phyloP scores from a whole-genome alignment of 2,888 invertebrate genomes.

The Parnassius orleans region DNA sequence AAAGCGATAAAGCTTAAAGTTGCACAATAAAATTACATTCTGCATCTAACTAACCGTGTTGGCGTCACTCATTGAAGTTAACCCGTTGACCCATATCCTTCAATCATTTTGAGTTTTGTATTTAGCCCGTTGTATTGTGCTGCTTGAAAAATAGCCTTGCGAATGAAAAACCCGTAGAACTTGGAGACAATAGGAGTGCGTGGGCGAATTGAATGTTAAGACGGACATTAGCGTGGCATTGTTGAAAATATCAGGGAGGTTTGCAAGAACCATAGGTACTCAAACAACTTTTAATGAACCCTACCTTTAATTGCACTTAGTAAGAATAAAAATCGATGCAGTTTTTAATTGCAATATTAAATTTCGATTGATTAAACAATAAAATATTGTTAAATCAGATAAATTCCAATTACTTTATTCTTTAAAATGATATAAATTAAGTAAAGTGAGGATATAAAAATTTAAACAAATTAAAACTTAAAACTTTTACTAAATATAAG shows the following conservation, averaged over 20 bases:
- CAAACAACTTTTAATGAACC: constrained; percentile 44
- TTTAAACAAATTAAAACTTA: too few relatives aligned
- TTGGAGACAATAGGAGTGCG: constrained; percentile 73
- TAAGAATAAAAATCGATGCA: too few relatives aligned
- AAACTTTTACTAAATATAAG: too few relatives aligned
- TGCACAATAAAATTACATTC: constrained; percentile 14
- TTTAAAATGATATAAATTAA: too few relatives aligned
- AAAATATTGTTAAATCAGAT: too few relatives aligned
- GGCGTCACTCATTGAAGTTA: constrained; percentile 43
- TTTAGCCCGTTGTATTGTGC: constrained; percentile 50
- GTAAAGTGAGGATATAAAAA: too few relatives aligned
- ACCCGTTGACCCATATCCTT: constrained; percentile 70
- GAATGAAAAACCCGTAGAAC: constrained; percentile 65
- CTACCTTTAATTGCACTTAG: neutral
- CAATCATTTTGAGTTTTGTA: constrained; percentile 59
- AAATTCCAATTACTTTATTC: too few relatives aligned
- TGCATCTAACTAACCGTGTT: constrained; percentile 23
- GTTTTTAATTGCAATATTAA: too few relatives aligned
- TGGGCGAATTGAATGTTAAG: constrained; percentile 77
- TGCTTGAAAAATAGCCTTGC: constrained; percentile 71
- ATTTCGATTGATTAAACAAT: too few relatives aligned
- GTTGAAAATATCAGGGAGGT: constrained; percentile 61
- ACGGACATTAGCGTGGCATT: constrained; percentile 74
- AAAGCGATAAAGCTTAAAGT: constrained; percentile 26
- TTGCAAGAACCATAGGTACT: constrained; percentile 42